Conservation (phyloP, 2,113 vertebrate species). For the Scalopus aquaticus region DNA sequence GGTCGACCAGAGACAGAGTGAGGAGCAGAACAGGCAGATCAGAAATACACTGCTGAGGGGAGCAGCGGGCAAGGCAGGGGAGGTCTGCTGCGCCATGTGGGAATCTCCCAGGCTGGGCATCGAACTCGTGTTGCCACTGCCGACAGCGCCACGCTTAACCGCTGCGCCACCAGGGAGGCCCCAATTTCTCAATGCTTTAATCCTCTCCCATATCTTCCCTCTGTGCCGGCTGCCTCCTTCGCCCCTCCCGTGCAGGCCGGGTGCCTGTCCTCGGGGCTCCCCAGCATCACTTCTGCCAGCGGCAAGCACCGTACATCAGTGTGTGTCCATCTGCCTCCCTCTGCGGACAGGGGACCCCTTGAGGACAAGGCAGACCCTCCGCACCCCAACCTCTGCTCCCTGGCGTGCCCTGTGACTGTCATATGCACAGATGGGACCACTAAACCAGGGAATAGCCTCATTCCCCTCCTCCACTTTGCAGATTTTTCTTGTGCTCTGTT, state of each 20-base stretch:
- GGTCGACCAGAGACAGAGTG: too few species aligned
- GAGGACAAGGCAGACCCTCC: accelerated
- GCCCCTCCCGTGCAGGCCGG: neutral
- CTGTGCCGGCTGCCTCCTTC: neutral
- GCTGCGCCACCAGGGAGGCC: too few species aligned
- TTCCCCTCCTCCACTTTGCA: neutral
- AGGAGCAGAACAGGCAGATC: too few species aligned
- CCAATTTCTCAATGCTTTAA: too few species aligned
- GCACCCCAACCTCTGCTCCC: neutral
- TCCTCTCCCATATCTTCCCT: neutral
- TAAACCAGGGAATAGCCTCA: accelerated
- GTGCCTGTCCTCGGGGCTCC: neutral
- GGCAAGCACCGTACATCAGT: neutral
- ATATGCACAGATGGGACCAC: neutral
- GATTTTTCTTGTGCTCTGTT: neutral
- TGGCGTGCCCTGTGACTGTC: accelerated
- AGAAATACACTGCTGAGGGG: too few species aligned
- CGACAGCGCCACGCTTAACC: too few species aligned
- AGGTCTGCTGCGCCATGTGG: too few species aligned
- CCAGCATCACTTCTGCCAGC: neutral
- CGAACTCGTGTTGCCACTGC: too few species aligned
- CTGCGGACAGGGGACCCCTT: neutral
- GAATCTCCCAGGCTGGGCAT: too few species aligned
- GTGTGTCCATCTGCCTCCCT: neutral
- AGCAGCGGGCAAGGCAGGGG: too few species aligned